These are phyloP conservation scores for Bombyx mandarina DNA, from an alignment of 1,140 invertebrate species.

Conservation along the genomic window DNA sequence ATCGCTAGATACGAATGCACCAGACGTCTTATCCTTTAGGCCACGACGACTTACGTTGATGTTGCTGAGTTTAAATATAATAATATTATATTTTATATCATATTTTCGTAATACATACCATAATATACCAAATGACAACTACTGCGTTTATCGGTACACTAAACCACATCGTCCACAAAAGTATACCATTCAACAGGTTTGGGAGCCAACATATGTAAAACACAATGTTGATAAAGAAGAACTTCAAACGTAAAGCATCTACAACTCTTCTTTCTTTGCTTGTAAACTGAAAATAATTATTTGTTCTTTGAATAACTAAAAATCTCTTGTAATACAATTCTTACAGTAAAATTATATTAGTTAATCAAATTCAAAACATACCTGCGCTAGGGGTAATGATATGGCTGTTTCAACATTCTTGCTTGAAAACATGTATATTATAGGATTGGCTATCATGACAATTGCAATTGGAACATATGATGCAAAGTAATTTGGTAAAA, in stretches of 20 bases:
- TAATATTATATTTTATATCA: not conserved
- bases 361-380: slow-evolving; percentile 11
- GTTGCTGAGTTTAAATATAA: not conserved
- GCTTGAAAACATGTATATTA: slow-evolving; percentile 78
- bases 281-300: slow-evolving; percentile 72
- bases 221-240: slow-evolving; percentile 81
- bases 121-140: slow-evolving; percentile 84
- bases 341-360: not conserved
- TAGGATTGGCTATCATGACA: slow-evolving; percentile 84
- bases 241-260: slow-evolving; percentile 79
- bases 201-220: slow-evolving; percentile 88
- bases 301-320: not conserved
- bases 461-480: slow-evolving; percentile 80
- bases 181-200: slow-evolving; percentile 82
- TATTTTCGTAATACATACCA: slow-evolving; percentile 70
- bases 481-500: slow-evolving; percentile 84
- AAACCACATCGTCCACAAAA: slow-evolving; percentile 84
- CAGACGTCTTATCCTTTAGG: too few species aligned
- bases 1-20: too few species aligned
- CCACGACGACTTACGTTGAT: too few species aligned
- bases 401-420: slow-evolving; percentile 76
- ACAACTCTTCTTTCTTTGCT: slow-evolving; percentile 80
- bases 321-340: not conserved
- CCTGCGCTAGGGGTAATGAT: slow-evolving; percentile 72
- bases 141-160: slow-evolving; percentile 77